Conservation (phyloP, 2,888 invertebrate genomes). For the Agonopterix subpropinquella region DNA sequence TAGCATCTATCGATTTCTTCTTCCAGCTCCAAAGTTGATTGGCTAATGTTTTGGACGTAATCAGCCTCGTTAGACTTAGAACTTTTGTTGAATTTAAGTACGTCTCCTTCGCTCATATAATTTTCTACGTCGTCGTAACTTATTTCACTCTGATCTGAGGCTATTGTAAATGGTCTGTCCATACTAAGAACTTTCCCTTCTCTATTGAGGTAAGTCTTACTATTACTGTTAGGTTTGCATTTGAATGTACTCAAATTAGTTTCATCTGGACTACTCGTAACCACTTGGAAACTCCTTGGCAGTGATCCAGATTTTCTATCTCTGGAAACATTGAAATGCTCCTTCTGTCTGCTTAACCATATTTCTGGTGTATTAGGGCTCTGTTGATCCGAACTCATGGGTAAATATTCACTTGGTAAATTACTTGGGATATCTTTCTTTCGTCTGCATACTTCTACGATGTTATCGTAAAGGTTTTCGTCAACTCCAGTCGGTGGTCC, state of each 20-base stretch:
- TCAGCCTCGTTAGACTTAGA: constrained; percentile 47
- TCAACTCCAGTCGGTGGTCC: constrained; percentile 27
- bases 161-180: constrained; percentile 82
- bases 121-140: constrained; percentile 80
- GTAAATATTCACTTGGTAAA: constrained; percentile 51
- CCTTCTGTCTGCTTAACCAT: constrained; percentile 82
- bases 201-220: constrained; percentile 73
- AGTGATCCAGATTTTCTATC: constrained; percentile 85
- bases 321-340: constrained; percentile 79
- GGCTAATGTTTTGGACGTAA: constrained; percentile 55
- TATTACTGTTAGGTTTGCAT: constrained; percentile 60
- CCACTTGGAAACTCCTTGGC: constrained; percentile 85
- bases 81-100: constrained; percentile 58
- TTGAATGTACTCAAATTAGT: constrained; percentile 53
- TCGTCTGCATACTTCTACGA: constrained; percentile 56
- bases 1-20: constrained; percentile 71
- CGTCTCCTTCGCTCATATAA: constrained; percentile 65
- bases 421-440: constrained; percentile 45
- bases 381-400: constrained; percentile 60
- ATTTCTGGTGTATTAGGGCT: constrained; percentile 80
- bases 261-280: constrained; percentile 71
- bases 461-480: constrained; percentile 58
- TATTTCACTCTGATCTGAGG: constrained; percentile 82
- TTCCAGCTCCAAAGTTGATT: constrained; percentile 66
- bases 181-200: constrained; percentile 77